Base-by-base conservation (phyloP, 2,797 vertebrate species). In the Syncerus caffer region DNA sequence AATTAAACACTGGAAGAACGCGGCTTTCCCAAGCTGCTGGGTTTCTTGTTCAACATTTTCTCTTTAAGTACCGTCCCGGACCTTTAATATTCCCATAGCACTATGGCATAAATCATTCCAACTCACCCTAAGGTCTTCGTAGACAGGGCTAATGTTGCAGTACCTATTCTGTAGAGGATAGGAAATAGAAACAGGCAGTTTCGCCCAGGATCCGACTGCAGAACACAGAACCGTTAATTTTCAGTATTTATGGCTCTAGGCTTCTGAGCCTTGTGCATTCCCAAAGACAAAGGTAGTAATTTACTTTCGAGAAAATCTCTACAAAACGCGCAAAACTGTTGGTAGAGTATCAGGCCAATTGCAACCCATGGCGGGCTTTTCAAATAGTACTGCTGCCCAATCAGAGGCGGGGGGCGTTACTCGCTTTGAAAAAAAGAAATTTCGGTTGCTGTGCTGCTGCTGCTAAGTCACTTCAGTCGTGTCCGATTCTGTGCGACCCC, bases 331-430 rank as follows among this genome's bases (percentile, higher is more conserved):
- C 42, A n/a, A 29, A 19, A 7, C 2, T 1, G 4, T 14, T 16
- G 23, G 29, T 27, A 12, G 6, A 29, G 19, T 55, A 34, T 34
- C 55, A 34, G 21, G 84, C 57, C 25, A 58, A 90, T 27, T 31
- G 88, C 12, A 78, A 53, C 23, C 9, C 3, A 2, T 5, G 25
- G 85, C 21, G 21, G 57, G 51, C 34, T 92, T 94, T 90, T 80
- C 90, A 82, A 93, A 82, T 6, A 51, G 10, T 6, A 5, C n/a
- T 7, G 5, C 0, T 13, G 34, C 5, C 29, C 51, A 31, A 21
- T 42, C 27, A 34, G 42, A 42, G 2, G 57, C 1, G 1, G 8
- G 1, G 31, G 13, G 14, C 12, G 11, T n/a, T 27, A 31, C 7
- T 50, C 6, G 12, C 27, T 7, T 11, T 9, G 17, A 7, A 10